phyloP scores from a whole-genome alignment of 2,797 vertebrate genomes.

The Sarcoramphus papa region DNA sequence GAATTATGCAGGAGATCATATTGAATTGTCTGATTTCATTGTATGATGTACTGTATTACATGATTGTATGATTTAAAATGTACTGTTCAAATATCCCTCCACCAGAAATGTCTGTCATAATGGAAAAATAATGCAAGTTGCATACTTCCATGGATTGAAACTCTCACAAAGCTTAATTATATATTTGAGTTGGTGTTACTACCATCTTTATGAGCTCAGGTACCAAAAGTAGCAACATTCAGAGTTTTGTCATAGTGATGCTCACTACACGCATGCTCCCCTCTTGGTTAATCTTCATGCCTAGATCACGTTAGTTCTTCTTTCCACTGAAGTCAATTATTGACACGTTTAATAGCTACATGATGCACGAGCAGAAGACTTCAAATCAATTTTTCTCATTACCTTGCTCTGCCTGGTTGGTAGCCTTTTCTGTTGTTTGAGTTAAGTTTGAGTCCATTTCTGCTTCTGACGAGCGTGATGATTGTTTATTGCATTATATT shows the following conservation, averaged over 20 bases:
- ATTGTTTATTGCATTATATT: constrained; percentile 25
- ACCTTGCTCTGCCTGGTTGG: not conserved
- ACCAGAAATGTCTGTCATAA: not conserved
- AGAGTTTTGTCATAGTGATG: not conserved
- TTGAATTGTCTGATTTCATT: not conserved
- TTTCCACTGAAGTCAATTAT: not conserved
- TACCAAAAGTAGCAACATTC: not conserved
- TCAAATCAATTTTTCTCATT: not conserved
- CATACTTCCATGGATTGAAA: not conserved
- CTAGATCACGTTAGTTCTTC: not conserved
- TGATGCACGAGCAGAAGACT: not conserved
- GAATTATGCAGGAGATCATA: not conserved
- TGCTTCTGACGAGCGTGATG: not conserved
- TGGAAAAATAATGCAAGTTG: not conserved
- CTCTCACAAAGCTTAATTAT: not conserved
- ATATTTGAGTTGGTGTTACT: not conserved
- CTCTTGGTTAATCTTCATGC: not conserved
- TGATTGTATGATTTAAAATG: not conserved
- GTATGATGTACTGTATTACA: not conserved
- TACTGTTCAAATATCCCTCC: not conserved
- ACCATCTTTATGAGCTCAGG: not conserved
- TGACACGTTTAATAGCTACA: not conserved
- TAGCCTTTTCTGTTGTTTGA: not conserved
- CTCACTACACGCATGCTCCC: rapidly evolving
- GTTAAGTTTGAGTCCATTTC: not conserved